Evolutionary conservation across 2,113 vertebrate genomes (phyloP), one percentile per base, ranked within the genome.

Genomic region (Patagioenas fasciata): DNA sequence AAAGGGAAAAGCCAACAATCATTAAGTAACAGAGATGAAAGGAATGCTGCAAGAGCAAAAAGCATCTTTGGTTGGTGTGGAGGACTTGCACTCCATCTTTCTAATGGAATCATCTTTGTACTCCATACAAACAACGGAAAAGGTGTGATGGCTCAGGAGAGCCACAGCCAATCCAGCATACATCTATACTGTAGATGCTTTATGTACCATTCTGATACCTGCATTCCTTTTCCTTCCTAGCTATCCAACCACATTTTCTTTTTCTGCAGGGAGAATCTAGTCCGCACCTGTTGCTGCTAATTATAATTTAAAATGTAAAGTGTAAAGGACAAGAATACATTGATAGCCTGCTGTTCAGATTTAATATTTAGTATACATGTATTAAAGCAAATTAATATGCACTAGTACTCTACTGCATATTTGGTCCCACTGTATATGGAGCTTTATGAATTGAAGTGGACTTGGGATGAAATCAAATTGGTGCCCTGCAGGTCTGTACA

Each of bases 1-100:
- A 50, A 32, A 54, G 40, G 66, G 13, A 70, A 92, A 90, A 96
- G 65, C 38, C 71, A 91, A 92, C 66, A 92, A 54, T 64, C 69
- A 64, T 84, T 74, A 91, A 89, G 50, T 40, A 75, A 48, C n/a
- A 85, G 56, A 79, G 84, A 87, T 82, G 24, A 94, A 94, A 93
- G 32, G n/a, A 71, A 16, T 72, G 15, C 17, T 89, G n/a, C 31
- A 89, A 75, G 61, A 67, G n/a, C 69, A 89, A 96, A 87, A 85
- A 79, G 50, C 8, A n/a, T 36, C 24, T 61, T 79, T 13, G 36
- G 38, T 38, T 84, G 82, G 44, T 21, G 19, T 50, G 36, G 62
- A 61, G 24, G 50, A 73, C 38, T 64, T 50, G 36, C 50, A 34
- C 20, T 88, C 58, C 48, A 38, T 47, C 48, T 61, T 64, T 75